Conservation (phyloP, 2,113 vertebrate species). For the Clarias magur region DNA sequence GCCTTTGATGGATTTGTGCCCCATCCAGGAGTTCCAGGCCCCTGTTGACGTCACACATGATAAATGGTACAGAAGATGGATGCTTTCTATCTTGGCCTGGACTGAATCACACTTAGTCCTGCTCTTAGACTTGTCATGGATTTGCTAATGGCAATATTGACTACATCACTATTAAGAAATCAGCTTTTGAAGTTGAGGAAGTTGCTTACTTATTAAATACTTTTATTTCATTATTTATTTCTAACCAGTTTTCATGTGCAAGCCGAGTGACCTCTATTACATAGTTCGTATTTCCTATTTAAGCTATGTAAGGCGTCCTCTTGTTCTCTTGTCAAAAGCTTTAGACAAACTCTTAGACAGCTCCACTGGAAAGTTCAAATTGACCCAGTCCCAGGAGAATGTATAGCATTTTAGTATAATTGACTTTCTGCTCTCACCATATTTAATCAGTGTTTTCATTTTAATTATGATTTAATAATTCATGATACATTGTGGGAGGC, state of each 20-base stretch:
- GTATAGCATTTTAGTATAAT: neutral
- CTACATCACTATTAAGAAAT: neutral
- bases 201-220: neutral
- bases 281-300: neutral
- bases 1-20: no score
- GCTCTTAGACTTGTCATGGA: neutral
- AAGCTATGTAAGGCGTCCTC: neutral
- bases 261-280: neutral
- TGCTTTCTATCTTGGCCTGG: neutral
- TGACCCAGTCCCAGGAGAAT: neutral
- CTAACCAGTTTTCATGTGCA: neutral
- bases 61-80: no score
- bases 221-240: neutral
- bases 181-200: neutral
- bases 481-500: neutral
- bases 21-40: no score
- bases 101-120: neutral
- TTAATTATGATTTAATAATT: neutral
- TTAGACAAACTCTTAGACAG: neutral
- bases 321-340: neutral
- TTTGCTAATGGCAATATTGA: neutral
- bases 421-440: neutral
- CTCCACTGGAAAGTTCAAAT: neutral
- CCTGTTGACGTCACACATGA: no score
- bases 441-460: neutral